Evolutionary conservation across 2,797 vertebrate genomes (phyloP), one percentile per base, ranked within the genome.

Genomic region (Vipera latastei): DNA sequence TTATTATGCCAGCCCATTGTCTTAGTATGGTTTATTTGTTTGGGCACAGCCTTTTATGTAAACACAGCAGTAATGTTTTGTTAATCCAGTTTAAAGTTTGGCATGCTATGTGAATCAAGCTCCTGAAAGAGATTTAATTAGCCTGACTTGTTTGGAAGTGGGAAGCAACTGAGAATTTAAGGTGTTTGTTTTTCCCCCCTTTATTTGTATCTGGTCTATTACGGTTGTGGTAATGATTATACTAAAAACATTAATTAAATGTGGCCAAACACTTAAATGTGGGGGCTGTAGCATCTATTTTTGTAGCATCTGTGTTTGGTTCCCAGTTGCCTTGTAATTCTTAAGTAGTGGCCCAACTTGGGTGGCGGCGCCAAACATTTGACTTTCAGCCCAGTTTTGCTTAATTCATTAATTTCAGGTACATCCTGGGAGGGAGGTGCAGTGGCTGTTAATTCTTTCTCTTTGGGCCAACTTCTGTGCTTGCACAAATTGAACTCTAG

Each of bases 201-300:
- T 85, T 61, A 16, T 59, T 90, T 59, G 25, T 85, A 59, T n/a
- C 6, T 57, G 8, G 4, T 78, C 73, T 78, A 11, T 44, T 57
- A n/a, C 51, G 6, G 12, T 88, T 44, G 65, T 69, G 26, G 48
- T 61, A n/a, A n/a, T 91, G 48, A 88, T 56, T 57, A 86, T 25
- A 65, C 53, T 57, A 85, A 83, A 57, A 69, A 92, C 89, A 63
- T 20, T 90, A 83, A 90, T 90, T 92, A 92, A 55, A 86, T 51
- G 83, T 48, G 56, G 86, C 61, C 32, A n/a, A 69, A 53, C 48
- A 65, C 28, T 55, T 73, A 32, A 69, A 55, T 73, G 56, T 22
- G 87, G 55, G n/a, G 56, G 56, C 20, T 65, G 60, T 48, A 14
- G 51, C 32, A 28, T 90, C 57, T 92, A 32, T 38, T 65, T 65